A percentile compares a stretch with the other conserved stretches of the same genome.
Evolutionary conservation across 2,888 invertebrate species (phyloP).

Genomic region (Drosophila affinis): DNA sequence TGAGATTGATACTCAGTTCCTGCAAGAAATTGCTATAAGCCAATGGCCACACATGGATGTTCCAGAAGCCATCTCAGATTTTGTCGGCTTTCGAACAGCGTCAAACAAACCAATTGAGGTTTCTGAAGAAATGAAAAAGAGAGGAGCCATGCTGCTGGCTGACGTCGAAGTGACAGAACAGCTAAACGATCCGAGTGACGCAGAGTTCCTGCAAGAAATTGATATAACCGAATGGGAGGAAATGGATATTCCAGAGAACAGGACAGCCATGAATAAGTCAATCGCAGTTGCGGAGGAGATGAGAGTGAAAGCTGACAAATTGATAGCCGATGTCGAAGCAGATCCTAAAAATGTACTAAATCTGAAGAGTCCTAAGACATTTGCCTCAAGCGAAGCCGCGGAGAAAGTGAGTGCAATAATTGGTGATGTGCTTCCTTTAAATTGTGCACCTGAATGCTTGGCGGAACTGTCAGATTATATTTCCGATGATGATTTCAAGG

Average conservation of each 20-base stretch:
- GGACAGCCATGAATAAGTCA: slow-evolving; percentile 51
- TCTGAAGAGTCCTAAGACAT: background rate
- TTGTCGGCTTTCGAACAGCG: slow-evolving; percentile 38
- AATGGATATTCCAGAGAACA: background rate
- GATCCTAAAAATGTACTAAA: background rate
- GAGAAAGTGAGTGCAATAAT: background rate
- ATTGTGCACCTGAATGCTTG: background rate
- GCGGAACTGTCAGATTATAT: slow-evolving; percentile 11
- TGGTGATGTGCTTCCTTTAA: background rate
- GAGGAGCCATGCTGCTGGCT: slow-evolving; percentile 14
- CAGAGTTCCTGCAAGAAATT: background rate
- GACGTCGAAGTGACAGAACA: background rate
- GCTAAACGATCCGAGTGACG: background rate
- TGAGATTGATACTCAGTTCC: background rate
- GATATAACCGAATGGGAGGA: too few relatives aligned
- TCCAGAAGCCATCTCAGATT: background rate
- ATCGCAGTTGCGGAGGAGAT: slow-evolving; percentile 48
- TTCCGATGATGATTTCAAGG: slow-evolving; percentile 21
- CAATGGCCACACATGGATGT: background rate
- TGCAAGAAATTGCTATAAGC: background rate
- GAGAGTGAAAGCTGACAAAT: slow-evolving; percentile 22
- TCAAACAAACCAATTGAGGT: slow-evolving; percentile 26
- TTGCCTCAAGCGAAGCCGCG: background rate
- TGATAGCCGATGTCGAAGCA: slow-evolving; percentile 17
- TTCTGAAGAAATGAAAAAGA: slow-evolving; percentile 18